Percentiles rank a stretch among this genome's conserved stretches.
Evolutionary conservation across 2,797 vertebrate species (phyloP).

Genomic region (Erpetoichthys calabaricus): DNA sequence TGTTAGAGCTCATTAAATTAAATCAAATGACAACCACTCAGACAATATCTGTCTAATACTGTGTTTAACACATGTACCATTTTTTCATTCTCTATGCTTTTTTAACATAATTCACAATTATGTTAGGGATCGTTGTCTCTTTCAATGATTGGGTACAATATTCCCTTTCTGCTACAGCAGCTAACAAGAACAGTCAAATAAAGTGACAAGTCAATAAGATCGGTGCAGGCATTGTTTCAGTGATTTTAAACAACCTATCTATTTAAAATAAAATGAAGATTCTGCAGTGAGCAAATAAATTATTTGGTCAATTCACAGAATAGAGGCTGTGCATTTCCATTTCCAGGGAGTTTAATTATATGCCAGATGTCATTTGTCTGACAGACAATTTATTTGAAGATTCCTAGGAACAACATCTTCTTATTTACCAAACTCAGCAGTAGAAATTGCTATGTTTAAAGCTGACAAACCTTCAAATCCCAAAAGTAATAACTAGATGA

Average conservation of each 20-base stretch:
- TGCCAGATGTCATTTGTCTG: constrained; percentile 11
- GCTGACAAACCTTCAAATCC: constrained; percentile 5
- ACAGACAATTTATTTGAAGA: constrained; percentile 4
- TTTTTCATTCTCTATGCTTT: not conserved
- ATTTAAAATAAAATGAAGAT: constrained; percentile 6
- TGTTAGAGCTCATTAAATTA: too few relatives aligned
- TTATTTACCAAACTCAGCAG: not conserved
- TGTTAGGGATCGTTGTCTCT: not conserved
- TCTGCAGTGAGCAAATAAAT: constrained; percentile 8
- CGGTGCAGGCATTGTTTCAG: constrained; percentile 1
- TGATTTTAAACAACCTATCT: constrained; percentile 14
- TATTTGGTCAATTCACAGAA: not conserved
- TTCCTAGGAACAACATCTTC: not conserved
- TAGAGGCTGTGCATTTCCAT: not conserved
- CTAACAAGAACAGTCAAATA: not conserved
- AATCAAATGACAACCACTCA: not conserved
- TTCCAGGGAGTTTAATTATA: constrained; percentile 7
- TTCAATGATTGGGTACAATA: not conserved
- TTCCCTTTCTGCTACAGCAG: not conserved
- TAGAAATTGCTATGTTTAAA: not conserved
- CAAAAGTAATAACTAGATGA: not conserved
- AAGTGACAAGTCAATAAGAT: not conserved
- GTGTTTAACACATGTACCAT: not conserved
- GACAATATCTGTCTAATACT: not conserved
- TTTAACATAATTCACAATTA: not conserved